Evolutionary conservation across 2,888 invertebrate species (phyloP).

Genomic region (Calliopum simillimum): DNA sequence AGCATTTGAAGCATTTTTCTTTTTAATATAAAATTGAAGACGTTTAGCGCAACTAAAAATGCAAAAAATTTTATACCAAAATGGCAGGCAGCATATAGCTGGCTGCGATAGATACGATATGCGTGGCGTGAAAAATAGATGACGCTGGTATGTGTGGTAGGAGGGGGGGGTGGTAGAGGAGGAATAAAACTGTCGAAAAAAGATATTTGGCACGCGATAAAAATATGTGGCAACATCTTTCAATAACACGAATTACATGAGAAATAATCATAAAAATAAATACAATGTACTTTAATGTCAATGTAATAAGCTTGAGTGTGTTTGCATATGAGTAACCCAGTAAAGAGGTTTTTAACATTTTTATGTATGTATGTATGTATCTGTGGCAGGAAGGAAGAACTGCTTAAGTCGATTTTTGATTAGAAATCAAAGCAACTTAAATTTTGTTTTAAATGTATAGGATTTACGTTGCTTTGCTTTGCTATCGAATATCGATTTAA

Average conservation of each 20-base stretch:
- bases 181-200: neutral
- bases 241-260: conserved; percentile 32
- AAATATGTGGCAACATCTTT: conserved; percentile 32
- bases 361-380: neutral
- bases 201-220: neutral
- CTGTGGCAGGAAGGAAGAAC: neutral
- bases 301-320: neutral
- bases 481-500: no score
- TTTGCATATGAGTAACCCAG: neutral
- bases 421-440: no score
- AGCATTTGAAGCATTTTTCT: conserved; percentile 27
- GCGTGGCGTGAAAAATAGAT: neutral
- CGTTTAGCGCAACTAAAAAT: conserved; percentile 17
- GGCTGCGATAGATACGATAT: neutral
- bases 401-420: no score
- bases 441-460: no score
- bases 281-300: conserved; percentile 60
- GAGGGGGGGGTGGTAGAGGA: neutral
- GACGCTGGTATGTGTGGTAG: neutral
- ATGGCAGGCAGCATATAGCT: neutral
- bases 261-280: conserved; percentile 58
- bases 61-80: conserved; percentile 4
- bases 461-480: no score
- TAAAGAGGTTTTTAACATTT: neutral
- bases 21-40: conserved; percentile 30